Base-by-base conservation (phyloP, 2,797 vertebrate genomes). In the Pseudotriccus pelzelni region DNA sequence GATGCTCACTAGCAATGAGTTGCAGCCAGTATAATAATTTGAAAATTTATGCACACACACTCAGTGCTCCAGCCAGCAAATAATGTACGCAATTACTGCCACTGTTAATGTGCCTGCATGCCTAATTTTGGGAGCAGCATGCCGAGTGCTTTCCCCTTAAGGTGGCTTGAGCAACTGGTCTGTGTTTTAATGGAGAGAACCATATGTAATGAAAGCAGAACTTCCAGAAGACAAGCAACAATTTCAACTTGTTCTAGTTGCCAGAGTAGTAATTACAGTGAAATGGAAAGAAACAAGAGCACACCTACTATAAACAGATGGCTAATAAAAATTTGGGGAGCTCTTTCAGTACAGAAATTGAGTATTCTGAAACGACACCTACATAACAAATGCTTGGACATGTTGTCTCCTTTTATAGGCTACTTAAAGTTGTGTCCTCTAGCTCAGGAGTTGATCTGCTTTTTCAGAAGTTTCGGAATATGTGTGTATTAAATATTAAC, bases 311-410 rank as follows among this genome's bases (percentile, higher is more conserved):
- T 59, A 90, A 90, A 90, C 92, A 95, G 93, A 96, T 91, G 95
- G 86, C 76, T 93, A 96, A 95, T 93, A 96, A 95, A 97, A 87
- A 90, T 72, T 93, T 88, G 90, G 87, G 92, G 95, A 88, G 41
- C 20, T 74, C 43, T 86, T 94, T 94, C 56, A 84, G 68, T 62
- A 46, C 62, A 79, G 44, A 69, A 94, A 83, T 58, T 30, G 81
- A 80, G 50, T 68, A 27, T 15, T 94, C 68, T 68, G 46, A 89
- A 89, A 94, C 63, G 81, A 95, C 92, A 89, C 89, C 86, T 81
- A 93, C 78, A 84, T 47, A 94, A 94, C 86, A 92, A 95, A 92
- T 94, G 95, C 67, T 83, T 76, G 66, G 70, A 67, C 90, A 76
- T 62, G 76, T 12, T 93, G 76, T 80, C 60, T 72, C 28, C 56